These are phyloP conservation scores for Trachelus stipa DNA, from an alignment of 2,888 invertebrate species.

Conservation along the genomic window DNA sequence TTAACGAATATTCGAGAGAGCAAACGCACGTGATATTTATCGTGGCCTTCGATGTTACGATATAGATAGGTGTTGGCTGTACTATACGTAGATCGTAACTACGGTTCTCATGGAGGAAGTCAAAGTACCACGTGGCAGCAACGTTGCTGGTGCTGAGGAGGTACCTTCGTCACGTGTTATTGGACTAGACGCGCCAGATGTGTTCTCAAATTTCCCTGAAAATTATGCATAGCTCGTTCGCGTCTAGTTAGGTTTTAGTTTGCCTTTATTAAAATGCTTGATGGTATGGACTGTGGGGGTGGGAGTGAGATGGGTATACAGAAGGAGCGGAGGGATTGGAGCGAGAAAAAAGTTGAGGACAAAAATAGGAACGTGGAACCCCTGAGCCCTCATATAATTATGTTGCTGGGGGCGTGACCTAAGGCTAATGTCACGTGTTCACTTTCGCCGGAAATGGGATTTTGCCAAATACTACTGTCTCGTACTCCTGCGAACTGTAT, in stretches of 20 bases:
- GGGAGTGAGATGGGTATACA: slow-evolving; percentile 2
- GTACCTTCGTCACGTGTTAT: neutral
- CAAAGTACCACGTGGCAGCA: slow-evolving; percentile 7
- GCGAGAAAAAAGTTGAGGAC: slow-evolving; percentile 11
- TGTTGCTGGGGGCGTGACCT: slow-evolving; percentile 40
- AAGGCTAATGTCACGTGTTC: slow-evolving; percentile 40
- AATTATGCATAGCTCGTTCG: slow-evolving; percentile 44
- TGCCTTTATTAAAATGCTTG: slow-evolving; percentile 41
- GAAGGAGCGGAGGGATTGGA: slow-evolving; percentile 7
- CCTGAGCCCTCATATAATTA: slow-evolving; percentile 21
- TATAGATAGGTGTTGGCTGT: neutral
- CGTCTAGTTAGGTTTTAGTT: slow-evolving; percentile 34
- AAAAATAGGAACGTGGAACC: slow-evolving; percentile 22
- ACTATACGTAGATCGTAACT: neutral
- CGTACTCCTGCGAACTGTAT: neutral
- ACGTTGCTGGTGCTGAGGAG: neutral
- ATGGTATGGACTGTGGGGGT: neutral
- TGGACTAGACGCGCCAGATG: slow-evolving; percentile 20
- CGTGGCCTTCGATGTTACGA: neutral
- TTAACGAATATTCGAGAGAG: slow-evolving; percentile 42
- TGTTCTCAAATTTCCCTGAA: slow-evolving; percentile 41
- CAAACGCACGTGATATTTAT: neutral
- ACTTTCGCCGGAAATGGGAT: slow-evolving; percentile 45
- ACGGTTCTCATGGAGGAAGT: slow-evolving; percentile 2
- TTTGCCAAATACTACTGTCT: slow-evolving; percentile 21